Conservation (phyloP, 2,797 vertebrate genomes). For the Protonibea diacanthus region DNA sequence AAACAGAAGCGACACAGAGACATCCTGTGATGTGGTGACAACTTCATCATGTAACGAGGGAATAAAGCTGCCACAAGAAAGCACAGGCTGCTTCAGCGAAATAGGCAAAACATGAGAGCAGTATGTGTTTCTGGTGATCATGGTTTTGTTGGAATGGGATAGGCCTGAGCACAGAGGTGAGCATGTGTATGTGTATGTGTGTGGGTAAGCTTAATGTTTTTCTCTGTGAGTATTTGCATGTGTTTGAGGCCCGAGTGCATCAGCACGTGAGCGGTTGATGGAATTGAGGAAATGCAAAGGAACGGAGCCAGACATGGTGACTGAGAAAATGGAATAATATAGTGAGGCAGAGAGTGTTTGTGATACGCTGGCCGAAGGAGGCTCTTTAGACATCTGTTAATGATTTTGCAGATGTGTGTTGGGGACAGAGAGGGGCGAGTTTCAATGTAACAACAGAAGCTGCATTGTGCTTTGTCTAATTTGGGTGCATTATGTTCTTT, state of each 20-base stretch:
- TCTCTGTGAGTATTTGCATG: conserved; percentile 44
- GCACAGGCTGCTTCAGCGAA: background rate
- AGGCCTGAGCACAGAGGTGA: conserved; percentile 18
- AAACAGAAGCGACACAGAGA: background rate
- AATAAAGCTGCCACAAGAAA: conserved; percentile 4
- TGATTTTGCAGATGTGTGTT: conserved; percentile 84
- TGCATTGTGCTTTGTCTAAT: conserved; percentile 85
- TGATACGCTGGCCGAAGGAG: conserved; percentile 66
- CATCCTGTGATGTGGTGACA: background rate
- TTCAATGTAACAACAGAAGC: conserved; percentile 85
- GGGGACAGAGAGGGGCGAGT: conserved; percentile 70
- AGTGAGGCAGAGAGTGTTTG: conserved; percentile 64
- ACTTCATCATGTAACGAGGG: background rate
- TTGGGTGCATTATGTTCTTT: conserved; percentile 76
- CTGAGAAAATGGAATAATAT: conserved; percentile 69
- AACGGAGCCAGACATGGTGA: conserved; percentile 59
- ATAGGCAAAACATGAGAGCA: background rate
- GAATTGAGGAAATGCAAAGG: conserved; percentile 55
- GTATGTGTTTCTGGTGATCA: conserved; percentile 18
- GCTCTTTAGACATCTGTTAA: conserved; percentile 85
- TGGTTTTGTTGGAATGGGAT: conserved; percentile 19
- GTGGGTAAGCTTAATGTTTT: conserved; percentile 31
- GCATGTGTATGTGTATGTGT: conserved; percentile 29
- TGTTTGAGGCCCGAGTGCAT: conserved; percentile 50
- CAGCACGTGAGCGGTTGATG: conserved; percentile 28